Base-by-base conservation (phyloP, 2,113 vertebrate genomes). In the Seriola quinqueradiata region DNA sequence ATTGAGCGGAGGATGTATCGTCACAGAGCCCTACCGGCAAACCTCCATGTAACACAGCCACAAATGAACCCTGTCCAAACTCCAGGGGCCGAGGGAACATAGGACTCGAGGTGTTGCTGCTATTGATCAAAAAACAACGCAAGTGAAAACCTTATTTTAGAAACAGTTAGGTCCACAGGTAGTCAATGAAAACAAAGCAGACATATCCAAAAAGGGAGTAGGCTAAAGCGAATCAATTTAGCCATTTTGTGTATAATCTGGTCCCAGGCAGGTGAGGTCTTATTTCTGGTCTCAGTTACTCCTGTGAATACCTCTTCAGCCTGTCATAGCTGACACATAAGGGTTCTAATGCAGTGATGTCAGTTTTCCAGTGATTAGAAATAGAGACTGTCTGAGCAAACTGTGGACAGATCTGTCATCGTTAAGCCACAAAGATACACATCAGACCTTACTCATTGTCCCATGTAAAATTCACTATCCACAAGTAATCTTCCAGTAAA, bases 1-100 rank as follows among this genome's bases (percentile, higher is more conserved):
- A 88, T 79, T 87, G 79, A 79, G 70, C 38, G 4, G 65, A 66
- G 83, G 82, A 75, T 84, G 70, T 52, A 63, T 61, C n/a, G 32
- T 73, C 70, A 68, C 60, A 57, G 77, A 71, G 55, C 0, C 46
- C 68, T 44, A 46, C 84, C 16, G 63, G 61, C 58, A 46, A 61
- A 66, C 38, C 66, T 58, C 34, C 46, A 65, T 19, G 36, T 59
- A 46, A 48, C 68, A 68, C 69, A 42, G 36, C 8, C 21, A 50
- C 61, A 63, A 60, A 83, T 59, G 25, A 88, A 67, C 5, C 79
- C 50, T 48, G 72, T 54, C 66, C 58, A 7, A 54, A 55, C 74
- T 64, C 63, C 34, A n/a, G 48, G 70, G 57, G 36, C 19, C 5
- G 2, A 48, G 17, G 38, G 69, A 65, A 25, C 25, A 14, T 17